Percentiles rank a stretch among this genome's conserved stretches.
These are phyloP conservation scores for Crocidura indochinensis DNA, from an alignment of 2,797 vertebrate genomes.

Conservation along the genomic window DNA sequence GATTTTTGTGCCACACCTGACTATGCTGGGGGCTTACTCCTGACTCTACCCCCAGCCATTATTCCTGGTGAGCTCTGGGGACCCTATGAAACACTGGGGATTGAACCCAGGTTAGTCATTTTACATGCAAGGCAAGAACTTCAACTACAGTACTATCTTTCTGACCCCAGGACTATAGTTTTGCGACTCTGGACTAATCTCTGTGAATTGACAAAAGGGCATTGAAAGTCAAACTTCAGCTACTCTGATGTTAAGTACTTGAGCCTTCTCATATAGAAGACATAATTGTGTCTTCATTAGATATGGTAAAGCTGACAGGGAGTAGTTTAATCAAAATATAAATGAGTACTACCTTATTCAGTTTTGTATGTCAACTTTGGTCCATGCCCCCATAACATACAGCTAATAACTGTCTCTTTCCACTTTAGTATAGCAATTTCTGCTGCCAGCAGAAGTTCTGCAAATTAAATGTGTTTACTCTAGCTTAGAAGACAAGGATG, in stretches of 20 bases:
- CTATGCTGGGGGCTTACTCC: no score
- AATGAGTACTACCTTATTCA: slow-evolving; percentile 44
- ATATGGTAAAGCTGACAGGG: slow-evolving; percentile 3
- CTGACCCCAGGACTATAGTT: neutral
- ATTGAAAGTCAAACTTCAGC: slow-evolving; percentile 50
- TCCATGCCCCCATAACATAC: slow-evolving; percentile 15
- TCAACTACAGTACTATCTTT: no score
- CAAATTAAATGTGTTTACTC: slow-evolving; percentile 70
- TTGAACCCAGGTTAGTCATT: no score
- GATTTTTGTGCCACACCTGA: no score
- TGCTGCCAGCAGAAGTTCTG: slow-evolving; percentile 51
- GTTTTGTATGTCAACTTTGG: slow-evolving; percentile 42
- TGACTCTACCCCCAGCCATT: no score
- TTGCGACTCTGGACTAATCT: slow-evolving; percentile 29
- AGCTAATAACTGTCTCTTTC: neutral
- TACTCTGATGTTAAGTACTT: slow-evolving; percentile 15
- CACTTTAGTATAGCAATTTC: slow-evolving; percentile 33
- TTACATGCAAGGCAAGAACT: no score
- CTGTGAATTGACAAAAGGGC: slow-evolving; percentile 15
- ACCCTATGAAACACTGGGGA: no score
- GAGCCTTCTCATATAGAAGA: slow-evolving; percentile 12
- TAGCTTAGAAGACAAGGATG: slow-evolving; percentile 64
- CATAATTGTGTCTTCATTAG: slow-evolving; percentile 40
- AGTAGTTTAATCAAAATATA: slow-evolving; percentile 28
- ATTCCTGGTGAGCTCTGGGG: no score